Evolutionary conservation across 92 coral and sea anemone genomes (phyloP).

Genomic region (Epizoanthus scotinus): DNA sequence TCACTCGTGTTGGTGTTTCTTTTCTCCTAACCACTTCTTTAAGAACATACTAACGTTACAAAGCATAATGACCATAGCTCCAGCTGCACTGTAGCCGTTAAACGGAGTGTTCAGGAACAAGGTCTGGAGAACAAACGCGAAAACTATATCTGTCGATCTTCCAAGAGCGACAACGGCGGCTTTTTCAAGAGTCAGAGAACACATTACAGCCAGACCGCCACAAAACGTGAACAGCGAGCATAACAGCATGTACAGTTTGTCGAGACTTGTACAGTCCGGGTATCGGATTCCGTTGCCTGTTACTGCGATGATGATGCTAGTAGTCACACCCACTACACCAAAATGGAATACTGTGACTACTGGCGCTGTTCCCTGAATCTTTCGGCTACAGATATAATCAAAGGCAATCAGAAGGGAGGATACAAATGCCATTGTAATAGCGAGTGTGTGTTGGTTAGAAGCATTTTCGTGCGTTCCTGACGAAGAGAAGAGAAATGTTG

Average conservation of each 20-base stretch:
- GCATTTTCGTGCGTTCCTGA: no score
- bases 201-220: conserved; percentile 41
- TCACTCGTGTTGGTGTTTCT: not conserved
- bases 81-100: conserved; percentile 48
- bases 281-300: not conserved
- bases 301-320: no score
- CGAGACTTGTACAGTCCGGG: conserved; percentile 36
- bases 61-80: conserved; percentile 47
- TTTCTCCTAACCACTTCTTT: conserved; percentile 12
- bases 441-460: no score
- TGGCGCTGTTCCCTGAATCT: no score
- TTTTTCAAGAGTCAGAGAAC: conserved; percentile 49
- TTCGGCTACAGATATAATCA: no score
- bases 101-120: conserved; percentile 39
- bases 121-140: conserved; percentile 57
- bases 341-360: no score
- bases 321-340: no score
- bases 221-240: conserved; percentile 19
- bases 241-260: conserved; percentile 8
- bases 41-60: conserved; percentile 53
- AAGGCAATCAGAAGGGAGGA: no score
- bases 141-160: conserved; percentile 56
- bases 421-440: no score
- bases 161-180: conserved; percentile 51
- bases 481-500: conserved; percentile 46